These are phyloP conservation scores for Umimayanthus chanpuru DNA, from an alignment of 92 coral and sea anemone species.

Conservation along the genomic window DNA sequence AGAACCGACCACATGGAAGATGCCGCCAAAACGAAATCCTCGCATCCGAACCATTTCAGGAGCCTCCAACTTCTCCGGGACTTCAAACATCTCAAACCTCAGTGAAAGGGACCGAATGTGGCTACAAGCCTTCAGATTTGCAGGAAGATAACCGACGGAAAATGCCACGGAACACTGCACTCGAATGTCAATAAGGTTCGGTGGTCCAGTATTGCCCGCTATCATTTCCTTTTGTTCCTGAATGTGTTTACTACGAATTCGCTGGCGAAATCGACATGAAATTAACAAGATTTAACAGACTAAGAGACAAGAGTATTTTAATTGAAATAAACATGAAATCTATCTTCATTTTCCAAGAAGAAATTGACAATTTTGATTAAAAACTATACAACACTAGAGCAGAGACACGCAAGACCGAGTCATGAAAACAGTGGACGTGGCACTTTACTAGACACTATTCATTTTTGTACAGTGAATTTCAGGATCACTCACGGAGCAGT, in stretches of 20 bases:
- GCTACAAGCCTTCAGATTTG: conserved; percentile 83
- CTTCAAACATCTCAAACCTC: conserved; percentile 72
- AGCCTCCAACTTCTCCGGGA: conserved; percentile 87
- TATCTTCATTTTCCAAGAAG: conserved; percentile 26
- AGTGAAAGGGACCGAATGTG: conserved; percentile 82
- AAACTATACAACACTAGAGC: background rate
- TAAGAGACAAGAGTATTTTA: conserved; percentile 31
- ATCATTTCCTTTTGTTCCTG: background rate
- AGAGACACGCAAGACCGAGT: background rate
- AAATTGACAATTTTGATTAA: conserved; percentile 25
- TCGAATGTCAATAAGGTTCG: conserved; percentile 15
- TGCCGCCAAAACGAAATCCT: conserved; percentile 82
- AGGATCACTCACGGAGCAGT: conserved; percentile 12
- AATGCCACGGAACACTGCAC: conserved; percentile 24
- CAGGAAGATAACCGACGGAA: conserved; percentile 64
- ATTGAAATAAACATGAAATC: conserved; percentile 13
- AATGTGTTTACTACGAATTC: conserved; percentile 46
- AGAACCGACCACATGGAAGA: conserved; percentile 80
- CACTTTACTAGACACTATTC: background rate
- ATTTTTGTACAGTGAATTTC: conserved; percentile 19
- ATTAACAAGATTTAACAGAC: conserved; percentile 18
- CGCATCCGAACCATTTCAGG: conserved; percentile 83
- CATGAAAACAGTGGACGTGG: background rate
- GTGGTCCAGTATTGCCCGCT: background rate
- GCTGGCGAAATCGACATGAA: conserved; percentile 72